Conservation (phyloP, 1,140 invertebrate genomes). For the Mamestra configurata region DNA sequence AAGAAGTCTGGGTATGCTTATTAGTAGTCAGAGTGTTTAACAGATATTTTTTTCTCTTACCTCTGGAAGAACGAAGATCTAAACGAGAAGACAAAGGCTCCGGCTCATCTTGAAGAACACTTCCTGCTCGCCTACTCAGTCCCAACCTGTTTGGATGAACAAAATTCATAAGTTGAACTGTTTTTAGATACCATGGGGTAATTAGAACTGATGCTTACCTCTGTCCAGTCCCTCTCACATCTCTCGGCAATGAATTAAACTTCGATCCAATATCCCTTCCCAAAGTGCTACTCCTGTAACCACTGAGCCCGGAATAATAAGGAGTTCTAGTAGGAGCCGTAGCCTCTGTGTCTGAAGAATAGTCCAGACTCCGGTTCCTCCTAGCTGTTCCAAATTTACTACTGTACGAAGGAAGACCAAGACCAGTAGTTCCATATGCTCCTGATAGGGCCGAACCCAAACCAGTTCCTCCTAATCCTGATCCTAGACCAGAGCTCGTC, state of each 20-base stretch:
- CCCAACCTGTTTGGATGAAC: conserved; percentile 71
- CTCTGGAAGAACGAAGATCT: conserved; percentile 85
- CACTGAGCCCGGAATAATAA: conserved; percentile 90
- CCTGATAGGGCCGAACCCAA: conserved; percentile 77
- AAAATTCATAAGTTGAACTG: conserved; percentile 38
- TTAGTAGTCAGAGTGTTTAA: no score
- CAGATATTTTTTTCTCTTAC: conserved; percentile 56
- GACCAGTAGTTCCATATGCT: conserved; percentile 88
- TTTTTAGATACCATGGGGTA: not conserved
- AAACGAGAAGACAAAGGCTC: conserved; percentile 82
- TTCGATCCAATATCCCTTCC: conserved; percentile 89
- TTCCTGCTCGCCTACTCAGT: conserved; percentile 79
- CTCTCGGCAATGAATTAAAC: conserved; percentile 93
- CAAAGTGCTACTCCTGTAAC: conserved; percentile 85
- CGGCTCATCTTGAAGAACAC: conserved; percentile 82
- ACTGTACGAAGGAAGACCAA: conserved; percentile 79
- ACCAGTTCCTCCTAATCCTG: conserved; percentile 75
- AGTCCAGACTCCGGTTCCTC: conserved; percentile 94
- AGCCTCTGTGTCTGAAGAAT: conserved; percentile 98
- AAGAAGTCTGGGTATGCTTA: not conserved
- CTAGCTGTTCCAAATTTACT: conserved; percentile 88
- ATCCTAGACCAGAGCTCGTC: conserved; percentile 76
- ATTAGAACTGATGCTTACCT: conserved; percentile 67
- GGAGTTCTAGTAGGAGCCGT: conserved; percentile 93
- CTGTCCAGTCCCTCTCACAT: conserved; percentile 89